Conservation (phyloP, 2,113 vertebrate species). For the Dasyornis broadbenti region DNA sequence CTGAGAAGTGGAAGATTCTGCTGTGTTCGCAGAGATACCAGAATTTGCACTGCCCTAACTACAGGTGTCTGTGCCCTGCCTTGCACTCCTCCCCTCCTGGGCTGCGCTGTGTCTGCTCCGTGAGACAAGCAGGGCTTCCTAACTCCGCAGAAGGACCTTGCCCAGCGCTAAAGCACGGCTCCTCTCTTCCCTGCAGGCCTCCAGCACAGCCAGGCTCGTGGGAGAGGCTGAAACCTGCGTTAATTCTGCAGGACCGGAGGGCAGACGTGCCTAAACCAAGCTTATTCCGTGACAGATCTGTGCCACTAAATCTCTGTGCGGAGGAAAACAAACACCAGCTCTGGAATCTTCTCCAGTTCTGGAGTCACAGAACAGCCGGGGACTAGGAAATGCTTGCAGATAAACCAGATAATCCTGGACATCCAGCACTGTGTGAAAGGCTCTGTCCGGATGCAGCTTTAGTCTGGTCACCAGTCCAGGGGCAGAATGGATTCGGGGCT, state of each 20-base stretch:
- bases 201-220: background rate
- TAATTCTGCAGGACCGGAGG: background rate
- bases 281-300: background rate
- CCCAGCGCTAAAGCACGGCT: background rate
- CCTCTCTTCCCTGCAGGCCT: background rate
- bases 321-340: fast-evolving
- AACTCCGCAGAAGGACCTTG: background rate
- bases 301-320: background rate
- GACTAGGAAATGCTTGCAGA: background rate
- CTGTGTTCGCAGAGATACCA: background rate
- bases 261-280: background rate
- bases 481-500: background rate
- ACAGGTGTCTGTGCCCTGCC: background rate
- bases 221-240: background rate
- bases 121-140: background rate
- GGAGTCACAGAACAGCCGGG: background rate
- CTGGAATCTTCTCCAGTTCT: background rate
- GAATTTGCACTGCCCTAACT: background rate
- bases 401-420: background rate
- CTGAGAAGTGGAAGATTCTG: background rate
- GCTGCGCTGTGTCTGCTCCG: background rate
- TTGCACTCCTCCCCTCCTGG: slow-evolving; percentile 5
- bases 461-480: background rate
- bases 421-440: background rate
- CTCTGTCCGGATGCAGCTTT: background rate